These are phyloP conservation scores for Drosophila kanekoi DNA, from an alignment of 2,888 invertebrate species.

Conservation along the genomic window DNA sequence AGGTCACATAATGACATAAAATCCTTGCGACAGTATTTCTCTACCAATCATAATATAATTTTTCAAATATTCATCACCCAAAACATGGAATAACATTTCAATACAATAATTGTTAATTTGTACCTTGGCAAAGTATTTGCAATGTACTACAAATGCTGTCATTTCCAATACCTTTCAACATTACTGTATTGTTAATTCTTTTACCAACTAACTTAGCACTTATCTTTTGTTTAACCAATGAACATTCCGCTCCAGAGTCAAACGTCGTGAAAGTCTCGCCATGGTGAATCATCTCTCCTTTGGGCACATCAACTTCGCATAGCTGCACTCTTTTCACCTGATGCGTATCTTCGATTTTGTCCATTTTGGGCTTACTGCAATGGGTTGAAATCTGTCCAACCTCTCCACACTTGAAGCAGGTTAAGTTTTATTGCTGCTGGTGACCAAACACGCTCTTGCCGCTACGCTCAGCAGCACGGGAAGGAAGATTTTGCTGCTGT, in stretches of 20 bases:
- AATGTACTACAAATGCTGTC: background rate
- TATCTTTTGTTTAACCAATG: too few relatives aligned
- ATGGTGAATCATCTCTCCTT: too few relatives aligned
- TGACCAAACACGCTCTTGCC: background rate
- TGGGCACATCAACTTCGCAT: too few relatives aligned
- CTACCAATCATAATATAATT: background rate
- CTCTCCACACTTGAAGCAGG: slow-evolving; percentile 11
- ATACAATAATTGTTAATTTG: too few relatives aligned
- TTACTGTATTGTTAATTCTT: too few relatives aligned
- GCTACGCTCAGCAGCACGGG: background rate
- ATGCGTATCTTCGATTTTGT: background rate
- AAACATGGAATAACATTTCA: background rate
- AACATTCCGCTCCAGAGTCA: too few relatives aligned
- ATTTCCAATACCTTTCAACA: slow-evolving; percentile 3
- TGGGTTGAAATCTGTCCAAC: slow-evolving; percentile 12
- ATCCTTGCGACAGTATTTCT: background rate
- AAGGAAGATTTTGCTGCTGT: slow-evolving; percentile 8
- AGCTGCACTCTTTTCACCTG: slow-evolving; percentile 21
- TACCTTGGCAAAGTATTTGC: too few relatives aligned
- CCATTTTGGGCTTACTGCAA: slow-evolving; percentile 13
- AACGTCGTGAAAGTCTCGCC: too few relatives aligned
- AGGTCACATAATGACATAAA: background rate
- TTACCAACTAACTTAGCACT: too few relatives aligned
- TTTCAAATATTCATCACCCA: background rate
- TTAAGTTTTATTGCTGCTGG: background rate